Percentiles rank a stretch among this genome's conserved stretches.
phyloP scores from a whole-genome alignment of 2,888 invertebrate genomes.

The Protophormia terraenovae region DNA sequence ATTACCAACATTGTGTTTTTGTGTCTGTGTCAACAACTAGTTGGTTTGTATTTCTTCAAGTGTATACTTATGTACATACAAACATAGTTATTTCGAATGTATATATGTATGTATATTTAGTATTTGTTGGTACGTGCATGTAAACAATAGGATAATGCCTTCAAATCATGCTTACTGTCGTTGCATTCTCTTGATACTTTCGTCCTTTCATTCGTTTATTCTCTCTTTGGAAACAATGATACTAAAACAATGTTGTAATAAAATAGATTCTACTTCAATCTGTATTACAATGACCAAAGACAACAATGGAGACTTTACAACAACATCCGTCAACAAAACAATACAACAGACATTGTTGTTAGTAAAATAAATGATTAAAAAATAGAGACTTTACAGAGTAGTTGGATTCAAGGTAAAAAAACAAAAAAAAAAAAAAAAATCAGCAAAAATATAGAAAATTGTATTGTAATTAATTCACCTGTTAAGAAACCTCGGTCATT shows the following conservation, averaged over 20 bases:
- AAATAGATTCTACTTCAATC: conserved; percentile 18
- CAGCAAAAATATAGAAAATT: background rate
- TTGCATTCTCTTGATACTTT: background rate
- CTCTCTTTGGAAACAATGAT: background rate
- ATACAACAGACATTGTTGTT: conserved; percentile 2
- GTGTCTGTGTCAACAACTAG: conserved; percentile 33
- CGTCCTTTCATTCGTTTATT: background rate
- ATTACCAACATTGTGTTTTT: background rate
- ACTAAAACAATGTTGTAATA: conserved; percentile 15
- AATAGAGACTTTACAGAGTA: background rate
- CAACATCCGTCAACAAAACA: conserved; percentile 8
- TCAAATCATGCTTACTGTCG: conserved; percentile 8
- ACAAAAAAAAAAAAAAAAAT: background rate
- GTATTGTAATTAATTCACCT: conserved; percentile 58
- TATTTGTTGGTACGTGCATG: background rate
- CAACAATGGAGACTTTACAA: conserved; percentile 1
- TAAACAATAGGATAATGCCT: conserved; percentile 13
- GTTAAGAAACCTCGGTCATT: background rate
- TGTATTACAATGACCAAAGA: conserved; percentile 6
- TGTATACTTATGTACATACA: background rate
- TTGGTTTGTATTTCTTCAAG: background rate
- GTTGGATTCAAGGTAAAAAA: background rate
- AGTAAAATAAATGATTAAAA: background rate
- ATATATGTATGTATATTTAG: background rate
- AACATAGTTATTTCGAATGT: too few species aligned